phyloP scores from a whole-genome alignment of 1,140 invertebrate genomes.

The Bilobella aurantiaca region DNA sequence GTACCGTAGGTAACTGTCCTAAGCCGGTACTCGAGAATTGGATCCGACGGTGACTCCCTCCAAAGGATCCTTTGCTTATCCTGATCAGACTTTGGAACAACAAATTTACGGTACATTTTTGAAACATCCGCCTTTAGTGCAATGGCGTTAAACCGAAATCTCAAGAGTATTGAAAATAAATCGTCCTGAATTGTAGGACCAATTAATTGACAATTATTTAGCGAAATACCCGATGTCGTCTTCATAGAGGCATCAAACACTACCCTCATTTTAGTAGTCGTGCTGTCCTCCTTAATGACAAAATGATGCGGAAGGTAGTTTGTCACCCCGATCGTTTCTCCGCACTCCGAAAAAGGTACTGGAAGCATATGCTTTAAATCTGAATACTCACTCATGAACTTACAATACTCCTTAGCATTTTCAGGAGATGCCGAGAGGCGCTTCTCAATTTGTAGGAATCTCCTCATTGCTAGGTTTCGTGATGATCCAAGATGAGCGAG shows the following conservation, averaged over 20 bases:
- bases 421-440: conserved; percentile 20
- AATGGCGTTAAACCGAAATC: conserved; percentile 25
- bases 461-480: conserved; percentile 18
- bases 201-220: conserved; percentile 38
- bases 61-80: conserved; percentile 39
- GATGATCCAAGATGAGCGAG: conserved; percentile 19
- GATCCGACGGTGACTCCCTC: conserved; percentile 32
- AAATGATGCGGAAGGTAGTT: conserved; percentile 31
- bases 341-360: conserved; percentile 4
- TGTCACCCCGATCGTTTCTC: conserved; percentile 9
- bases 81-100: conserved; percentile 6
- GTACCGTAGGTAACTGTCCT: conserved; percentile 39
- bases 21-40: conserved; percentile 31
- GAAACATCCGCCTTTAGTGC: conserved; percentile 34
- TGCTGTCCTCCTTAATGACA: conserved; percentile 16
- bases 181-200: conserved; percentile 37
- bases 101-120: conserved; percentile 35
- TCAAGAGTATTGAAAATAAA: conserved; percentile 22
- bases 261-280: conserved; percentile 26
- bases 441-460: conserved; percentile 31
- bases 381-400: conserved; percentile 36
- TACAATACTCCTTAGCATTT: conserved; percentile 28
- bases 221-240: conserved; percentile 20
- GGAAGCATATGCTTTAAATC: conserved; percentile 35
- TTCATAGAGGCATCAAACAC: conserved; percentile 26